A percentile compares a stretch with the other conserved stretches of the same genome.
phyloP scores from a whole-genome alignment of 2,888 invertebrate species.

The Isotomurus palustris region DNA sequence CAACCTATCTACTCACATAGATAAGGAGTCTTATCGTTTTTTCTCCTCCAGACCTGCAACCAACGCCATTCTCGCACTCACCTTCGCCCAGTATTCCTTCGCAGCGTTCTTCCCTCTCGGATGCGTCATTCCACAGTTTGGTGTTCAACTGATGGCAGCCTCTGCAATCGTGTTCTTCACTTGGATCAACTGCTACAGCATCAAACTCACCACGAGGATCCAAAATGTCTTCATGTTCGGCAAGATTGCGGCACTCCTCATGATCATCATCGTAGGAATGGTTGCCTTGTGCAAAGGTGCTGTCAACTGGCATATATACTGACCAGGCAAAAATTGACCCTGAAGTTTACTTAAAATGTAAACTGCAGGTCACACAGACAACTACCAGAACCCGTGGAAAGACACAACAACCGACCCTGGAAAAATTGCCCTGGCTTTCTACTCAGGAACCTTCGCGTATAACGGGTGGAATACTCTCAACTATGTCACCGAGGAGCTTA shows the following conservation, averaged over 20 bases:
- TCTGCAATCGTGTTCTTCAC: conserved; percentile 75
- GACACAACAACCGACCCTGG: conserved; percentile 72
- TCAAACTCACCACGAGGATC: conserved; percentile 76
- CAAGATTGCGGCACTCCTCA: conserved; percentile 74
- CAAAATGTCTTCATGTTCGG: conserved; percentile 92
- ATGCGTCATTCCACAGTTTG: conserved; percentile 66
- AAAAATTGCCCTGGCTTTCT: conserved; percentile 64
- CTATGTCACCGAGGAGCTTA: conserved; percentile 91
- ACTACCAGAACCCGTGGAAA: conserved; percentile 71
- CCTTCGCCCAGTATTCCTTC: conserved; percentile 87
- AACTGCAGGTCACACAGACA: conserved; percentile 63
- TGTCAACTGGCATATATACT: too few relatives aligned
- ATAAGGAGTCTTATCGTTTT: background rate
- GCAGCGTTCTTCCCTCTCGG: conserved; percentile 75
- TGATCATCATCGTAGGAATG: conserved; percentile 77
- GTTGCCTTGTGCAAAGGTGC: conserved; percentile 68
- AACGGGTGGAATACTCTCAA: conserved; percentile 88
- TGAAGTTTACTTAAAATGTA: background rate
- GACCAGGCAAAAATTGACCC: background rate
- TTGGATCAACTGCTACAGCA: conserved; percentile 82
- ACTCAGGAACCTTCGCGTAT: conserved; percentile 56
- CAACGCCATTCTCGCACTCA: conserved; percentile 92
- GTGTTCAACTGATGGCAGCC: conserved; percentile 71
- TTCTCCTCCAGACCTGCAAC: conserved; percentile 65
- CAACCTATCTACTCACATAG: background rate